Base-by-base conservation (phyloP, 2,113 vertebrate genomes). In the Trichechus manatus region DNA sequence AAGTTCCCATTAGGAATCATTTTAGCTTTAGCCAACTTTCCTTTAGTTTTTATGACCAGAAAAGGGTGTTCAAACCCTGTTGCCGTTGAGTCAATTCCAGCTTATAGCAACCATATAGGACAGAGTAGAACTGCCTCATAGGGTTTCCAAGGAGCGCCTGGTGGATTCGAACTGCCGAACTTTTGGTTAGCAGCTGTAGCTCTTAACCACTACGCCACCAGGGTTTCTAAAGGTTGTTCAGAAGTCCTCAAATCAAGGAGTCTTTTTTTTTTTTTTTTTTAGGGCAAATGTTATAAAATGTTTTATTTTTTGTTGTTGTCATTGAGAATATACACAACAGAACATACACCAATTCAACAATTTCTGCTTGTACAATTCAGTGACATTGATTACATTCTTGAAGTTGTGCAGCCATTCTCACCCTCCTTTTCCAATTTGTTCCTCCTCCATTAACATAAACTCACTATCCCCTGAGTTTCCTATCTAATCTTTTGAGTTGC, bases 1-100 rank as follows among this genome's bases (percentile, higher is more conserved):
- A 96, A 87, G 36, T 86, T 27, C 11, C 70, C 31, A 14, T 23
- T 89, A 64, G 39, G 61, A 96, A 77, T 91, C 9, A 70, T 95
- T 59, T 75, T 78, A 84, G 44, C 31, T 74, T 36, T 93, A 79
- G 74, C 20, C 23, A 77, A 25, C 29, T 91, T 88, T 53, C 31
- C 9, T 80, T 93, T 66, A 64, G 25, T 39, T 94, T 29, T 93
- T 7, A 56, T 75, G n/a, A 82, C 88, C 29, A 93, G 27, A 6
- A 13, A 83, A 82, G 27, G 4, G 9, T 81, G 19, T 80, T 39
- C 39, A 39, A 39, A 39, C 39, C 39, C 39, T 39, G 39, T 39
- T 39, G 39, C 39, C 39, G 39, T 39, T 39, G 39, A 39, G 39
- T 39, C 39, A 39, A 39, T 39, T 39, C 39, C 39, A 39, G 39